Evolutionary conservation across 2,113 vertebrate genomes (phyloP).

Genomic region (Gallinago jamesoni): DNA sequence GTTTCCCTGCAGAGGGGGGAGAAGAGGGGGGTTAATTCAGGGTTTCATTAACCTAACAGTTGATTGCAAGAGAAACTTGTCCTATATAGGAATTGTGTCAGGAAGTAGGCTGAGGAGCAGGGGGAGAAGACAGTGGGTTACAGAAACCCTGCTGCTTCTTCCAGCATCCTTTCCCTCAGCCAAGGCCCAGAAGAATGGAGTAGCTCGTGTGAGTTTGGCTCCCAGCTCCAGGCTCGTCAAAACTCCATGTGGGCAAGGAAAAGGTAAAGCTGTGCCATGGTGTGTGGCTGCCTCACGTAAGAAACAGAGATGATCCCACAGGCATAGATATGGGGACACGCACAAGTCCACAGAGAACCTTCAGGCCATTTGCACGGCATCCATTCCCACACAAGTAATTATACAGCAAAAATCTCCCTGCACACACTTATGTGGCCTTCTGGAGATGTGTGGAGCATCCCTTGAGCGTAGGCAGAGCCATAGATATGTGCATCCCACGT

Average conservation of each 20-base stretch:
- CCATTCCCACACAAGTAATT: background rate
- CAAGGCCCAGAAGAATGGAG: background rate
- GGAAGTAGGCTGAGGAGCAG: constrained; percentile 4
- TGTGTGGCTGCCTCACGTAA: rapidly evolving
- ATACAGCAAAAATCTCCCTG: background rate
- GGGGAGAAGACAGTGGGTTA: background rate
- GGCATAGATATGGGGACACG: rapidly evolving
- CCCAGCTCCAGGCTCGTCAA: background rate
- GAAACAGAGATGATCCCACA: background rate
- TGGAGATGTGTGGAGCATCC: background rate
- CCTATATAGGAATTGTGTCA: constrained; percentile 45
- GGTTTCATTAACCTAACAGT: constrained; percentile 40
- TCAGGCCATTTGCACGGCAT: background rate
- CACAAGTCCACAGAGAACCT: rapidly evolving
- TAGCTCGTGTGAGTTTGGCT: background rate
- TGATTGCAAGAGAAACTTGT: constrained; percentile 24
- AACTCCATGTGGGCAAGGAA: background rate
- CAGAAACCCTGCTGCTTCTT: background rate
- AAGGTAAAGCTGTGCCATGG: background rate
- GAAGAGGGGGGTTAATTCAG: background rate
- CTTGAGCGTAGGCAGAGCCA: background rate
- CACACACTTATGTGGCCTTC: background rate
- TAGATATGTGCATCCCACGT: background rate
- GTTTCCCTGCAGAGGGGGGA: background rate
- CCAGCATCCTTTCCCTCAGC: background rate